phyloP scores from a whole-genome alignment of 2,888 invertebrate genomes.

The Hypomecis atomaria region DNA sequence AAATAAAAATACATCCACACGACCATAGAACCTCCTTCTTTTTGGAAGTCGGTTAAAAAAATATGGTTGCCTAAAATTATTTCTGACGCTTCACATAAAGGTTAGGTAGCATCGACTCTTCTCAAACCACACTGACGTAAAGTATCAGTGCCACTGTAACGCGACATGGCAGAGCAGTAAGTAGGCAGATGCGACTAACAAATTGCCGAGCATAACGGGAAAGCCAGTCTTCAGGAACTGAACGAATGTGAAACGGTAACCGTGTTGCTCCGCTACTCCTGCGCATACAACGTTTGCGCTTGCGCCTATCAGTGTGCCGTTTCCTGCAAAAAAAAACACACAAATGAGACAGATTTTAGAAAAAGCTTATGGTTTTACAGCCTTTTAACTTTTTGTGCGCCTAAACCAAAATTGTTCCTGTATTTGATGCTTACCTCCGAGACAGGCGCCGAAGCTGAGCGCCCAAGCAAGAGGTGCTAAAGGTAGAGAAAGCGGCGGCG shows the following conservation, averaged over 20 bases:
- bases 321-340: conserved; percentile 86
- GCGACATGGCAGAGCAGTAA: conserved; percentile 87
- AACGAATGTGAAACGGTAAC: conserved; percentile 93
- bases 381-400: too few species aligned
- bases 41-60: too few species aligned
- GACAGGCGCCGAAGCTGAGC: conserved; percentile 93
- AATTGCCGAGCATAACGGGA: conserved; percentile 92
- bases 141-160: conserved; percentile 6
- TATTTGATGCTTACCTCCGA: conserved; percentile 87
- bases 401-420: too few species aligned
- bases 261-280: conserved; percentile 96
- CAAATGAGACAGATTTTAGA: too few species aligned
- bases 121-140: too few species aligned
- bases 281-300: conserved; percentile 97
- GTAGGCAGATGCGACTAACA: conserved; percentile 88
- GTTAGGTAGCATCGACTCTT: too few species aligned
- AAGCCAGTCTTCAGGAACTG: conserved; percentile 95
- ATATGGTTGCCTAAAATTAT: too few species aligned
- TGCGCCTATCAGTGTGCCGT: conserved; percentile 95
- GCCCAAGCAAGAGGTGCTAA: conserved; percentile 94
- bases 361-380: too few species aligned
- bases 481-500: conserved; percentile 89
- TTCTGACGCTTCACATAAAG: too few species aligned
- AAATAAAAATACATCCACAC: too few species aligned
- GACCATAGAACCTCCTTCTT: too few species aligned